Base-by-base conservation (phyloP, 1,140 invertebrate species). In the Bombus impatiens region DNA sequence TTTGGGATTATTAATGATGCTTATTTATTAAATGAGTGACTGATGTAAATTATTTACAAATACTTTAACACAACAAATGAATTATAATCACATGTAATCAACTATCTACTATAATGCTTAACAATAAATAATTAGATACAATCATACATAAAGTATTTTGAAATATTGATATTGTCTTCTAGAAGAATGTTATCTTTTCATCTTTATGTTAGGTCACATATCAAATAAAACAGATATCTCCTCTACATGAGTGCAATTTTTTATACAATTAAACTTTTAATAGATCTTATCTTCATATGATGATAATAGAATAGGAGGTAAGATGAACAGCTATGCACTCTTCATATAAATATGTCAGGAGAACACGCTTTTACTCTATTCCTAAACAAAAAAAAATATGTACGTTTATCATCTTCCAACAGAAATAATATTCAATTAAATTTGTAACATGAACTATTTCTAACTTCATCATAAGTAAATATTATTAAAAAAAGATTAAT, bases 311-410 rank as follows among this genome's bases (percentile, higher is more conserved):
- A 89, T 87, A 84, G 82, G 87, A 91, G 76, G 80, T 89, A 90
- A 86, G 89, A 82, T 90, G 87, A 90, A 86, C 89, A 82, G 86
- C 84, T 85, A 90, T 67, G 77, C 88, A 87, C 82, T 92, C 91
- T 93, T 92, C 90, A 40, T 89, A 90, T 71, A 92, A 92, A 92
- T 91, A 92, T 89, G 87, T 92, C 87, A 78, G 88, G 74, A 87
- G 90, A 92, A 90, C 87, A 89, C 76, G 87, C 32, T 80, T 91
- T 90, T 88, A 88, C 74, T 84, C 87, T 93, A 92, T 87, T 91
- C 92, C 92, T 93, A 92, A 89, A 93, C 91, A 92, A 91, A 92
- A 90, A 91, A 84, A 59, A 62, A 40, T 71, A 92, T 74, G 92
- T 83, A 83, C 57, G 65, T 87, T 87, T 88, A 90, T 89, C 81